Base-by-base conservation (phyloP, 1,140 invertebrate genomes). In the Lycorma delicatula region DNA sequence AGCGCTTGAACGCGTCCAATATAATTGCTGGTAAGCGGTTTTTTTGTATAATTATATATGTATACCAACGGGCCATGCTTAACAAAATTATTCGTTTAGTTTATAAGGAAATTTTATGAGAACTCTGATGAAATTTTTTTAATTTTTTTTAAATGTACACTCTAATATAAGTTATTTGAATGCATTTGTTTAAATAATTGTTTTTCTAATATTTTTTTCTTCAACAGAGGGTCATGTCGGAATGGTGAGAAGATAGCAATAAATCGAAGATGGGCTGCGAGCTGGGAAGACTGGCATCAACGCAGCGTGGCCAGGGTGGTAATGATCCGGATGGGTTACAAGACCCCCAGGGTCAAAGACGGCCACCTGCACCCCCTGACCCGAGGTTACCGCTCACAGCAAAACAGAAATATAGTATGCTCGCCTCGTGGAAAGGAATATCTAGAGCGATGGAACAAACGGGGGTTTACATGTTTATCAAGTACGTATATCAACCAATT, bases 381-480 rank as follows among this genome's bases (percentile, higher is more conserved):
- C 85, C 87, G 1, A 71, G 88, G 34, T 76, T 93, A 57, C 90
- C 90, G 0, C 76, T 94, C 20, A 91, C 85, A 1, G 87, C 86
- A 3, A 85, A 84, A 67, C 89, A 94, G 75, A 91, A 87, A 70
- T 93, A 89, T 70, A 85, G 79, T 58, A 88, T 94, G 75, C 77
- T 89, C 31, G 89, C 89, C 1, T 91, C 87, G 12, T 94, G 91
- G 91, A 92, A 91, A 69, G 89, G 85, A 3, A 91, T 93, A 60
- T 82, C 83, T 44, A 80, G 89, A 62, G 89, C 89, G 1, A 87
- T 93, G 79, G 87, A 90, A 71, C 81, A 85, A 13, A 93, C 91
- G 25, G 91, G 90, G 16, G 81, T 93, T 61, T 83, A 81, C 72
- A 93, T 93, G 90, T 92, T 93, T 72, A 77, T 92, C 70, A 89